These are phyloP conservation scores for Phylloscopus collybita DNA, from an alignment of 2,797 vertebrate genomes.

Conservation along the genomic window DNA sequence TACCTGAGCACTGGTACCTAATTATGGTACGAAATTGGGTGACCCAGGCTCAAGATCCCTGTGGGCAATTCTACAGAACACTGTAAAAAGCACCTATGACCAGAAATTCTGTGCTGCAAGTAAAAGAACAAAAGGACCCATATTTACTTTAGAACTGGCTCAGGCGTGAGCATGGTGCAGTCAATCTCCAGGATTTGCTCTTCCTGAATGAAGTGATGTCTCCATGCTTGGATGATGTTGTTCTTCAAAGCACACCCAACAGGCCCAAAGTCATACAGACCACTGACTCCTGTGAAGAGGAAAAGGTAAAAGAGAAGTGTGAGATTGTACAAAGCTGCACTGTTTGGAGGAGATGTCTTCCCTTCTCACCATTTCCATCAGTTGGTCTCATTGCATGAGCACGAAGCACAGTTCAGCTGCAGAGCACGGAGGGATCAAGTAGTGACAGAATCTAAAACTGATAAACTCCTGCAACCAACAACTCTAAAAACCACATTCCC, in stretches of 20 bases:
- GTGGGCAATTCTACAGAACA: background rate
- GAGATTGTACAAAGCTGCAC: background rate
- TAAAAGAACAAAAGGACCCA: background rate
- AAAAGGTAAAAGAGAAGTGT: background rate
- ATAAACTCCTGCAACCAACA: background rate
- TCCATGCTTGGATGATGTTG: constrained; percentile 95
- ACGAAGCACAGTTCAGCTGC: background rate
- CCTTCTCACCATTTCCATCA: background rate
- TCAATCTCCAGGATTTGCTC: constrained; percentile 99
- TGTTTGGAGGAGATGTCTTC: background rate
- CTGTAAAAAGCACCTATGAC: background rate
- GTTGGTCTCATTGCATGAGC: background rate
- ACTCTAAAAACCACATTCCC: background rate
- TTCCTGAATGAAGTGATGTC: constrained; percentile 98
- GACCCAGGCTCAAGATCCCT: background rate
- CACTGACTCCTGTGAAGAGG: constrained; percentile 88
- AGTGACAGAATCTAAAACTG: background rate
- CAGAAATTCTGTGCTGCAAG: background rate
- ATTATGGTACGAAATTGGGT: background rate
- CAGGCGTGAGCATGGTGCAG: constrained; percentile 98
- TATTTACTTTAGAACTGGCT: constrained; percentile 91
- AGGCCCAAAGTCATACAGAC: constrained; percentile 96
- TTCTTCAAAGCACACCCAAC: constrained; percentile 98
- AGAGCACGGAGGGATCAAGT: background rate
- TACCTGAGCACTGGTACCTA: background rate